Conservation (phyloP, 2,888 invertebrate species). For the Digitonthophagus gazella region DNA sequence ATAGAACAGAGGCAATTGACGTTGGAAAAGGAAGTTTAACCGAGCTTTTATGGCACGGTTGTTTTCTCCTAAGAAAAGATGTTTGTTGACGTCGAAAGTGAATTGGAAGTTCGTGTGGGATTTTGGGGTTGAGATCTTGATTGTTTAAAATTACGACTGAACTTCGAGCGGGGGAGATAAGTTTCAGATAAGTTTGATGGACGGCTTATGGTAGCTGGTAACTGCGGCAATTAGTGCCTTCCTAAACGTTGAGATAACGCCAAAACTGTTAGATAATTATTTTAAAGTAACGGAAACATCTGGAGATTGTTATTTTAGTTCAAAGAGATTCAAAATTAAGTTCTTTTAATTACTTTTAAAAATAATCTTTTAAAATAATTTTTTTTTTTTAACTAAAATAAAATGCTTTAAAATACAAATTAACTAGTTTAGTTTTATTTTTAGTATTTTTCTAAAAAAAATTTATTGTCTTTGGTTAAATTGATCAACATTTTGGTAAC, state of each 20-base stretch:
- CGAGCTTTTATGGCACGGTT: constrained; percentile 28
- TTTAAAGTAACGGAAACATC: constrained; percentile 12
- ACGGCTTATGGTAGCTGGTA: constrained; percentile 8
- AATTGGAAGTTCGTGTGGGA: constrained; percentile 7
- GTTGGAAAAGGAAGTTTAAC: constrained; percentile 27
- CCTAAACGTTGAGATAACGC: background rate
- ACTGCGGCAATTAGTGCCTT: constrained; percentile 7
- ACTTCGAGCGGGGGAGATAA: constrained; percentile 7
- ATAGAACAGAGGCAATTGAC: constrained; percentile 27
- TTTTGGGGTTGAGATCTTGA: constrained; percentile 4
- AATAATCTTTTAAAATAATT: too few species aligned
- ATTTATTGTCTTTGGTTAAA: too few species aligned
- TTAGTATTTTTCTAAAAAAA: too few species aligned
- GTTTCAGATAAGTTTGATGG: constrained; percentile 6
- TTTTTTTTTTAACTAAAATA: too few species aligned
- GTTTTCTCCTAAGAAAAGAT: constrained; percentile 20
- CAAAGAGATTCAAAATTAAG: too few species aligned
- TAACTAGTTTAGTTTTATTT: too few species aligned
- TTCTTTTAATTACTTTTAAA: background rate
- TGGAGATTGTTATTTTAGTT: background rate
- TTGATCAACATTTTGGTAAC: too few species aligned
- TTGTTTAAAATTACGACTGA: constrained; percentile 11
- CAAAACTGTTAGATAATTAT: constrained; percentile 7
- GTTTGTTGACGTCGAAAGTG: constrained; percentile 7
- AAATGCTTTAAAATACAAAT: too few species aligned